phyloP scores from a whole-genome alignment of 2,888 invertebrate genomes.

The Sarcophaga variegata region DNA sequence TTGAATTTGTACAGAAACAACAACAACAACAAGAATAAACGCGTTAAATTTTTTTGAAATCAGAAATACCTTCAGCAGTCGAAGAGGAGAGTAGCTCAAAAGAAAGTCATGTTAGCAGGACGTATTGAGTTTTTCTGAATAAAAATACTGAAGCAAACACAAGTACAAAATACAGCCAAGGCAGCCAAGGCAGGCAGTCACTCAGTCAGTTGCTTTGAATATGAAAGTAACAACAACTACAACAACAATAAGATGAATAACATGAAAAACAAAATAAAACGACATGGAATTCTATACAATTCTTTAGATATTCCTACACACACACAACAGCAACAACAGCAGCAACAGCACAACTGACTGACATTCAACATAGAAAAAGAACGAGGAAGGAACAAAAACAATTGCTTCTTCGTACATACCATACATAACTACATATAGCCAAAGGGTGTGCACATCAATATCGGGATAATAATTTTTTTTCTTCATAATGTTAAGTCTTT shows the following conservation, averaged over 20 bases:
- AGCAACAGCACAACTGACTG: constrained; percentile 43
- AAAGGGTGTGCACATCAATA: neutral
- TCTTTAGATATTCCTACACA: constrained; percentile 48
- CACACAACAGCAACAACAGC: constrained; percentile 14
- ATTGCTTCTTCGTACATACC: constrained; percentile 2
- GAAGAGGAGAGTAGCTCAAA: constrained; percentile 27
- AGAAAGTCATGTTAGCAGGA: constrained; percentile 36
- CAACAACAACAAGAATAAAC: no score
- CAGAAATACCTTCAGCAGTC: neutral
- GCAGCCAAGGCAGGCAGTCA: constrained; percentile 22
- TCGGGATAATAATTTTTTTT: no score
- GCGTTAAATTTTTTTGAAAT: neutral
- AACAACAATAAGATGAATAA: constrained; percentile 12
- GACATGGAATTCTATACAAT: constrained; percentile 57
- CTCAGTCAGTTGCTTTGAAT: constrained; percentile 23
- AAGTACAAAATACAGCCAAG: neutral
- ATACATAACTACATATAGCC: neutral
- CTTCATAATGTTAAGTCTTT: no score
- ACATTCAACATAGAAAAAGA: constrained; percentile 44
- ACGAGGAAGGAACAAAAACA: constrained; percentile 21
- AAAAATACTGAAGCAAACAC: neutral
- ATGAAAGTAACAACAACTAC: constrained; percentile 34
- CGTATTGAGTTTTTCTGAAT: neutral
- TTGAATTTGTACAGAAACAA: neutral
- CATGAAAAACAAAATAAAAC: neutral